Evolutionary conservation across 2,888 invertebrate genomes (phyloP).

Genomic region (Calameuta pallipes): DNA sequence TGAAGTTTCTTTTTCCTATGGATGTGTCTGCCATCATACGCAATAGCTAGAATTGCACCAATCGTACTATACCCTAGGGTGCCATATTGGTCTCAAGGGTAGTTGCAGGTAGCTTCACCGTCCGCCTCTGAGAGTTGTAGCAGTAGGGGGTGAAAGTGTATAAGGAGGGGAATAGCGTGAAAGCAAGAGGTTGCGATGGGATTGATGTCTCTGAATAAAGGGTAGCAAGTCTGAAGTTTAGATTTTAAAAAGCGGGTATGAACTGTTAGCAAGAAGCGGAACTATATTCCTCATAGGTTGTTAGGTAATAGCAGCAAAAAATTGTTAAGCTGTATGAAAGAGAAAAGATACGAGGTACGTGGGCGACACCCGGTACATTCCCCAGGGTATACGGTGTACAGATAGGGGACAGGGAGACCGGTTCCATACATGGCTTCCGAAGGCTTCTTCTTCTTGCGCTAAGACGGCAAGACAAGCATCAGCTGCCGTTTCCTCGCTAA

Average conservation of each 20-base stretch:
- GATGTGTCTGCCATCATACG: not conserved
- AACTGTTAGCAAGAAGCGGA: not conserved
- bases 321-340: conserved; percentile 25
- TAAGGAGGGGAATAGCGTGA: not conserved
- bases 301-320: not conserved
- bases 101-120: not conserved
- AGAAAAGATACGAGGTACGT: conserved; percentile 38
- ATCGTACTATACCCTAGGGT: not conserved
- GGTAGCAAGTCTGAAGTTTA: not conserved
- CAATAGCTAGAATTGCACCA: not conserved
- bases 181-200: not conserved
- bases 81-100: not conserved
- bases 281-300: not conserved
- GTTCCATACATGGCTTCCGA: conserved; percentile 66
- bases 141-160: not conserved
- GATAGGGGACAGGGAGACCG: conserved; percentile 62
- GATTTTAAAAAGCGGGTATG: not conserved
- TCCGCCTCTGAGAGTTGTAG: not conserved
- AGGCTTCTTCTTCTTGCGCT: conserved; percentile 61
- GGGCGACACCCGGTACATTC: conserved; percentile 60
- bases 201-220: not conserved
- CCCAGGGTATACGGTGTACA: conserved; percentile 41
- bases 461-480: conserved; percentile 65
- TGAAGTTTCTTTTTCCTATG: not conserved
- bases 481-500: conserved; percentile 65